phyloP scores from a whole-genome alignment of 23 tunicate species.

The Trididemnum clinides region DNA sequence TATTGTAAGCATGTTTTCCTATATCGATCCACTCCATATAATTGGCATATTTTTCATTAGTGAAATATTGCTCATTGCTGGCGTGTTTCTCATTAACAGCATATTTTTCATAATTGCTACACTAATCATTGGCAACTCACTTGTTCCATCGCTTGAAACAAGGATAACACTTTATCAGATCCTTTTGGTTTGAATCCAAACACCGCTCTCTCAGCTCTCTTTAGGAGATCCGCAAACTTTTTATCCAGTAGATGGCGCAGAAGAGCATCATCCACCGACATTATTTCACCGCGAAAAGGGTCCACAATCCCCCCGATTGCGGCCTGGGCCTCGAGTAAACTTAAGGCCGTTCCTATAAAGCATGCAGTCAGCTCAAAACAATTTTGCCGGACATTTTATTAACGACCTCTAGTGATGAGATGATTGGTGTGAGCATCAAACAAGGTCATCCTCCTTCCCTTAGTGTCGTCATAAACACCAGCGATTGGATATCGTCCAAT shows the following conservation, averaged over 20 bases:
- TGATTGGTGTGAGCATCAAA: slow-evolving; percentile 50
- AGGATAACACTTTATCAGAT: slow-evolving; percentile 65
- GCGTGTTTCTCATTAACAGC: too few species aligned
- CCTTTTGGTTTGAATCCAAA: slow-evolving; percentile 65
- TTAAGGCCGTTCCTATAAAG: slow-evolving; percentile 90
- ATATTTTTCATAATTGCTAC: too few species aligned
- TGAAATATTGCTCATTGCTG: too few species aligned
- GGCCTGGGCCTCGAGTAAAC: slow-evolving; percentile 92
- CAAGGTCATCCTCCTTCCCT: slow-evolving; percentile 68
- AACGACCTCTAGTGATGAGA: slow-evolving; percentile 74
- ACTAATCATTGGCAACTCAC: slow-evolving; percentile 41
- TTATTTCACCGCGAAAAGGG: slow-evolving; percentile 57
- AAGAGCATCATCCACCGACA: slow-evolving; percentile 82
- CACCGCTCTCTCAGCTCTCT: slow-evolving; percentile 87
- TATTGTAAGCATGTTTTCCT: too few species aligned
- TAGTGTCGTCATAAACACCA: slow-evolving; percentile 55
- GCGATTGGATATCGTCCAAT: slow-evolving; percentile 87
- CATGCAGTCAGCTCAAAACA: too few species aligned
- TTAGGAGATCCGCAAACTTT: slow-evolving; percentile 60
- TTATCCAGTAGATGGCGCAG: slow-evolving; percentile 58
- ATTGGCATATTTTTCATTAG: too few species aligned
- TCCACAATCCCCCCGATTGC: slow-evolving; percentile 75
- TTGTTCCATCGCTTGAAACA: slow-evolving; percentile 91
- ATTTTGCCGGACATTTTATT: too few species aligned
- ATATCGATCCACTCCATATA: too few species aligned